A percentile compares a stretch with the other conserved stretches of the same genome.
phyloP scores from a whole-genome alignment of 2,113 vertebrate species.

The Oryzias melastigma region DNA sequence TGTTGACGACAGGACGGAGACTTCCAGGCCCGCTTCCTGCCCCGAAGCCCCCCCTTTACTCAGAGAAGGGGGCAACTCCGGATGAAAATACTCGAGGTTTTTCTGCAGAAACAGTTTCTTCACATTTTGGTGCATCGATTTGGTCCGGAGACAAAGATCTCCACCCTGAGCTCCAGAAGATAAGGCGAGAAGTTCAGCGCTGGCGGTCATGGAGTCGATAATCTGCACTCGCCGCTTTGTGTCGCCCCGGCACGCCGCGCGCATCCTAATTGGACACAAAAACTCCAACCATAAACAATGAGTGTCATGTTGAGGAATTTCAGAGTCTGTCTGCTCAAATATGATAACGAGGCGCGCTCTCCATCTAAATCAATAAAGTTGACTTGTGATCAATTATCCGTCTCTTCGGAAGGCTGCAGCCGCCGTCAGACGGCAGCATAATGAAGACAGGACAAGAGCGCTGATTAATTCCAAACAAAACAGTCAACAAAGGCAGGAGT shows the following conservation, averaged over 20 bases:
- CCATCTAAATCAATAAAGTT: constrained; percentile 44
- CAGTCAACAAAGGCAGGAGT: constrained; percentile 41
- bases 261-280: constrained; percentile 22
- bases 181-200: constrained; percentile 15
- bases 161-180: constrained; percentile 28
- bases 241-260: background rate
- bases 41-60: constrained; percentile 12
- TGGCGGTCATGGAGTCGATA: background rate
- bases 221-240: constrained; percentile 19
- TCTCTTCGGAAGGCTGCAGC: constrained; percentile 33
- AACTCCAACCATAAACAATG: constrained; percentile 34
- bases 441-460: constrained; percentile 51
- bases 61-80: background rate
- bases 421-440: constrained; percentile 35
- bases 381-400: constrained; percentile 48
- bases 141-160: constrained; percentile 45
- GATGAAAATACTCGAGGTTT: too few relatives aligned
- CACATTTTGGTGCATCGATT: constrained; percentile 48
- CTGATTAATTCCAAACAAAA: constrained; percentile 65
- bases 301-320: constrained; percentile 23
- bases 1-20: constrained; percentile 15
- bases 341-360: constrained; percentile 47
- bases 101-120: constrained; percentile 1
- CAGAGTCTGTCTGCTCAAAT: constrained; percentile 39
- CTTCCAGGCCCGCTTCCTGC: constrained; percentile 17